Percentiles rank a stretch among this genome's conserved stretches.
Evolutionary conservation across 2,888 invertebrate genomes (phyloP).

Genomic region (Chloromyia formosa): DNA sequence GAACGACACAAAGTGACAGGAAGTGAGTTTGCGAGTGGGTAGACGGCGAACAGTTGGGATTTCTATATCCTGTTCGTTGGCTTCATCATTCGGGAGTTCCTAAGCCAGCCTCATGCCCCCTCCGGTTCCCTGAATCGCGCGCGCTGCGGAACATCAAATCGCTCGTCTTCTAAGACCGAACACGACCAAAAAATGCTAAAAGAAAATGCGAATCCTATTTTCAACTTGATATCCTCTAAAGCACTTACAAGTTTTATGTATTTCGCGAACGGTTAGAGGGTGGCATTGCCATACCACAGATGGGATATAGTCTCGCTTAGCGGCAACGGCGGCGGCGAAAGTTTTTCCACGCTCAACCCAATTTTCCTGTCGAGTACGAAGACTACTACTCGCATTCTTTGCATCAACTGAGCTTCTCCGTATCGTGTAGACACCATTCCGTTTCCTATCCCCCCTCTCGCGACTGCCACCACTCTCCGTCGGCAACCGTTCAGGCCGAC

Average conservation of each 20-base stretch:
- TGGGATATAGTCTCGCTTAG: constrained; percentile 37
- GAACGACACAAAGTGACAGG: not conserved
- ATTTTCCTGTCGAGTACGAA: constrained; percentile 14
- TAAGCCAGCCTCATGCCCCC: constrained; percentile 6
- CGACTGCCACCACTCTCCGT: not conserved
- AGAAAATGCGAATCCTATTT: constrained; percentile 51
- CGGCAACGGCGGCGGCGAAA: constrained; percentile 11
- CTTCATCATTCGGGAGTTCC: not conserved
- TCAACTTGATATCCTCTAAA: constrained; percentile 51
- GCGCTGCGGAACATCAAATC: constrained; percentile 34
- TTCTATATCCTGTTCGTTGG: constrained; percentile 36
- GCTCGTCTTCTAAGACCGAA: constrained; percentile 40
- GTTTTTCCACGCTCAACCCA: constrained; percentile 40
- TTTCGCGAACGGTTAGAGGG: constrained; percentile 49
- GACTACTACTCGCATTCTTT: constrained; percentile 30
- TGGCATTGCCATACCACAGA: constrained; percentile 36
- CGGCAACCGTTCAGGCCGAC: constrained; percentile 33
- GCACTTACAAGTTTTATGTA: constrained; percentile 50
- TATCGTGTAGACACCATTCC: too few species aligned
- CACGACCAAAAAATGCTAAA: constrained; percentile 47
- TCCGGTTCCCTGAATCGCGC: too few species aligned
- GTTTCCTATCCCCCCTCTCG: too few species aligned
- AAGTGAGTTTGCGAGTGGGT: not conserved
- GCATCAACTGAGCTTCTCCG: too few species aligned
- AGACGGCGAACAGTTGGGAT: constrained; percentile 30